Conservation (phyloP, 2,113 vertebrate species). For the Pipa parva region DNA sequence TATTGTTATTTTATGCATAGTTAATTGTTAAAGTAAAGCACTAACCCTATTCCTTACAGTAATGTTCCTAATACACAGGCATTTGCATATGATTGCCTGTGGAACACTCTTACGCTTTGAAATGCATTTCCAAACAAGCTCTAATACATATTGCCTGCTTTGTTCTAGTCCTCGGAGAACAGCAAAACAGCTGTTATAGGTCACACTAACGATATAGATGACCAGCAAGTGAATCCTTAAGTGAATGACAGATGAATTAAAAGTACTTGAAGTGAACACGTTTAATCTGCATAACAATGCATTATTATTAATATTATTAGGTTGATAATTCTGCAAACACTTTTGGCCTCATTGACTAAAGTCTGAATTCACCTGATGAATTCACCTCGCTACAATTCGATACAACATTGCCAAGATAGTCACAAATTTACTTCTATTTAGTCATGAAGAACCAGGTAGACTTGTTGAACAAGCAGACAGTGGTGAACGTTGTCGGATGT, state of each 20-base stretch:
- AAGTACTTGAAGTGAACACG: conserved; percentile 31
- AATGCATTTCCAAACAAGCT: conserved; percentile 18
- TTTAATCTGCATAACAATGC: conserved; percentile 39
- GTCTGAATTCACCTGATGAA: too few species aligned
- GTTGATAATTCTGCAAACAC: too few species aligned
- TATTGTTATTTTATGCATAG: too few species aligned
- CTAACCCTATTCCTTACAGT: neutral
- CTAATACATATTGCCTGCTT: conserved; percentile 23
- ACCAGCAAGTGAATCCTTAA: conserved; percentile 33
- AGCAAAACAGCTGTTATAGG: conserved; percentile 38
- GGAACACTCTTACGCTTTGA: conserved; percentile 29
- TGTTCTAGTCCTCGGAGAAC: conserved; percentile 20
- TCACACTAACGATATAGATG: conserved; percentile 41
- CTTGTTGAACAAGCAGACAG: too few species aligned
- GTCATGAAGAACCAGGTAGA: too few species aligned
- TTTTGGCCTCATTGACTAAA: too few species aligned
- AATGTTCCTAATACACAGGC: conserved; percentile 30
- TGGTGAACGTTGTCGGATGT: too few species aligned
- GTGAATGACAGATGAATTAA: conserved; percentile 33
- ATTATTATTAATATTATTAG: too few species aligned
- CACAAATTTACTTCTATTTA: too few species aligned
- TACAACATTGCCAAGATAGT: too few species aligned
- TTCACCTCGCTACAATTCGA: too few species aligned
- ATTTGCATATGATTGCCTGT: conserved; percentile 23
- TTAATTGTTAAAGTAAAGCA: too few species aligned